Evolutionary conservation across 2,113 vertebrate species (phyloP).

Genomic region (Malurus melanocephalus): DNA sequence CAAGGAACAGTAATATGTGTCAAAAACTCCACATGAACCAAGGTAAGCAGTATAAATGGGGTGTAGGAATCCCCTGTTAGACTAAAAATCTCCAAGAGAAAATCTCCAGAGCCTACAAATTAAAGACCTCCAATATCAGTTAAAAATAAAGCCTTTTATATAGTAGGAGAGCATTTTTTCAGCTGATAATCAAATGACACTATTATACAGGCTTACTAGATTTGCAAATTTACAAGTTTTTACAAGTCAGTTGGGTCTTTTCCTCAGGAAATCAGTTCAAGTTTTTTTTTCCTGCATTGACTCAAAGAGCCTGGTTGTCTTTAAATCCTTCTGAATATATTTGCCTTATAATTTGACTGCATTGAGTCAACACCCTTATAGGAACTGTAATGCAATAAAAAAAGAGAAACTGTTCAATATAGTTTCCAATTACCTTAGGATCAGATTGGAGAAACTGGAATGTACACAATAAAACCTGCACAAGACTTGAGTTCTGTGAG

Average conservation of each 20-base stretch:
- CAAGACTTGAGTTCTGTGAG: conserved; percentile 40
- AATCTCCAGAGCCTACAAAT: conserved; percentile 69
- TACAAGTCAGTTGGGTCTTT: conserved; percentile 80
- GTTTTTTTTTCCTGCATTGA: conserved; percentile 73
- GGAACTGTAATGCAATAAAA: conserved; percentile 71
- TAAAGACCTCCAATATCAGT: conserved; percentile 74
- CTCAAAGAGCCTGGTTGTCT: conserved; percentile 78
- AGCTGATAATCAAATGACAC: conserved; percentile 78
- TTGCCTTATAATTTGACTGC: conserved; percentile 75
- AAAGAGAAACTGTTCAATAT: conserved; percentile 74
- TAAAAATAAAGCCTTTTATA: conserved; percentile 77
- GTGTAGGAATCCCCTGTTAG: conserved; percentile 62
- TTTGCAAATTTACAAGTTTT: conserved; percentile 81
- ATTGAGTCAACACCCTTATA: conserved; percentile 75
- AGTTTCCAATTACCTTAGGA: conserved; percentile 70
- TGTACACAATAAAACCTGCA: conserved; percentile 60
- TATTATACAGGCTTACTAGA: conserved; percentile 79
- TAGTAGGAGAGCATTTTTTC: conserved; percentile 65
- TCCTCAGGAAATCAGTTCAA: conserved; percentile 81
- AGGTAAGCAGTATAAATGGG: conserved; percentile 64
- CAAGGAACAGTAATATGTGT: conserved; percentile 62
- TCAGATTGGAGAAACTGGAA: conserved; percentile 67
- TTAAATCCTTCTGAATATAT: conserved; percentile 78
- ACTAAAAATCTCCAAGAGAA: conserved; percentile 65
- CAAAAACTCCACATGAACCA: conserved; percentile 64